These are phyloP conservation scores for human DNA, from an alignment of 2,113 vertebrate species.

Conservation along the genomic window DNA sequence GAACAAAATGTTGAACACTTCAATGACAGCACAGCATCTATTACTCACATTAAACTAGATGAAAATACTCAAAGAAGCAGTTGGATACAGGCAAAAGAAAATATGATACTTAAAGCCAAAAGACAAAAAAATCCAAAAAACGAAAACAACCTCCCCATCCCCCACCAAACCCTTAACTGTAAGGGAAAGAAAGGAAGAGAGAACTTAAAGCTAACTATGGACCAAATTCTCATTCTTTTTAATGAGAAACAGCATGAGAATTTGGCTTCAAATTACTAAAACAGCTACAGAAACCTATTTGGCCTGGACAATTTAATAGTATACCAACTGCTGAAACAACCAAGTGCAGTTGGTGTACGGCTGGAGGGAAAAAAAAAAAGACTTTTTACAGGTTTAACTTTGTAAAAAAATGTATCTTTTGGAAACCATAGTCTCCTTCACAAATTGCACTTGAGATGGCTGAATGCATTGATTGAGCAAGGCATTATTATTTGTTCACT, in stretches of 20 bases:
- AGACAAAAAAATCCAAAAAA: neutral
- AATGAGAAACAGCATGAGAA: conserved; percentile 31
- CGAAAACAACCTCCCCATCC: neutral
- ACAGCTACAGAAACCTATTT: conserved; percentile 14
- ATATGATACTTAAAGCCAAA: neutral
- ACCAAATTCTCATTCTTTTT: conserved; percentile 59
- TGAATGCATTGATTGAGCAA: conserved; percentile 24
- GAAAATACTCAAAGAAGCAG: conserved; percentile 70
- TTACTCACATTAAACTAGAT: conserved; percentile 64
- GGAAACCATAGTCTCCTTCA: conserved; percentile 43
- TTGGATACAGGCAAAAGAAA: conserved; percentile 70
- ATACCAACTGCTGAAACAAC: neutral
- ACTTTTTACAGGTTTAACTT: neutral
- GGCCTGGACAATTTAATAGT: neutral
- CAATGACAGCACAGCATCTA: conserved; percentile 62
- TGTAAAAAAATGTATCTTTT: conserved; percentile 24
- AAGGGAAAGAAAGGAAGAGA: conserved; percentile 47
- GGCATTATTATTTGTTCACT: neutral
- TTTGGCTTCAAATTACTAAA: conserved; percentile 36
- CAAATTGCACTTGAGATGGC: conserved; percentile 43
- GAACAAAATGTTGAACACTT: conserved; percentile 67
- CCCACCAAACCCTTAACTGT: neutral
- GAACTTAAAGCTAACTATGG: conserved; percentile 59
- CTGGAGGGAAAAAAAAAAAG: neutral
- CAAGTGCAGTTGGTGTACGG: conserved; percentile 41